Evolutionary conservation across 2,888 invertebrate species (phyloP).

Genomic region (Lissonota sp.): DNA sequence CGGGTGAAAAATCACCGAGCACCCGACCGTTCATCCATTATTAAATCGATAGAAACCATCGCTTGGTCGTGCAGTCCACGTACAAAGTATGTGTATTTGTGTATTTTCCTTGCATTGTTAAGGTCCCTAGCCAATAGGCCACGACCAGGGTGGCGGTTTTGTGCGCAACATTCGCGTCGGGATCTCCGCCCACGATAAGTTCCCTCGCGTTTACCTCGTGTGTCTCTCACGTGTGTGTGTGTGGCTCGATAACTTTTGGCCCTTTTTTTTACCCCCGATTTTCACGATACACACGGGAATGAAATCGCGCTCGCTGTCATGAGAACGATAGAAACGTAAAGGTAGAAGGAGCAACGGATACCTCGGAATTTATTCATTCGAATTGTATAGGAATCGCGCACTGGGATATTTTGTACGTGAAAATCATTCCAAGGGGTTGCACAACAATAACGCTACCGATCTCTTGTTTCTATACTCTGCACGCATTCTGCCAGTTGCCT

Average conservation of each 20-base stretch:
- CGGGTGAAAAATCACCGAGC: slow-evolving; percentile 73
- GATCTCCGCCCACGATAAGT: slow-evolving; percentile 59
- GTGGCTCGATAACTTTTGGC: slow-evolving; percentile 61
- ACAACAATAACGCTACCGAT: slow-evolving; percentile 34
- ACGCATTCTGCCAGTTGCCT: neutral
- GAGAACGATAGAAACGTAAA: neutral
- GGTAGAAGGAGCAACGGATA: neutral
- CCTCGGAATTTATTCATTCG: slow-evolving; percentile 55
- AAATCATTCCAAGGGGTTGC: slow-evolving; percentile 50
- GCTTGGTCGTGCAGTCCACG: slow-evolving; percentile 71
- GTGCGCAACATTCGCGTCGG: slow-evolving; percentile 41
- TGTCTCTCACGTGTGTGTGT: neutral
- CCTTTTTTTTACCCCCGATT: slow-evolving; percentile 50
- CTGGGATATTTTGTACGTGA: slow-evolving; percentile 53
- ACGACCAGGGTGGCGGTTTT: slow-evolving; percentile 58
- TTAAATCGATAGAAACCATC: slow-evolving; percentile 75
- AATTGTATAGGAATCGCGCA: slow-evolving; percentile 61
- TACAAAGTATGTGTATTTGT: slow-evolving; percentile 65
- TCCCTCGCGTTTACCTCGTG: neutral
- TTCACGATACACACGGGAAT: slow-evolving; percentile 62
- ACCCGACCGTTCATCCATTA: slow-evolving; percentile 76
- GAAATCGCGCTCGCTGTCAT: slow-evolving; percentile 14
- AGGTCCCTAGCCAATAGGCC: slow-evolving; percentile 76
- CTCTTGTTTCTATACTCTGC: slow-evolving; percentile 9
- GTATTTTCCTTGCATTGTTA: slow-evolving; percentile 70